These are phyloP conservation scores for Anthophora plumipes DNA, from an alignment of 2,888 invertebrate genomes.

Conservation along the genomic window DNA sequence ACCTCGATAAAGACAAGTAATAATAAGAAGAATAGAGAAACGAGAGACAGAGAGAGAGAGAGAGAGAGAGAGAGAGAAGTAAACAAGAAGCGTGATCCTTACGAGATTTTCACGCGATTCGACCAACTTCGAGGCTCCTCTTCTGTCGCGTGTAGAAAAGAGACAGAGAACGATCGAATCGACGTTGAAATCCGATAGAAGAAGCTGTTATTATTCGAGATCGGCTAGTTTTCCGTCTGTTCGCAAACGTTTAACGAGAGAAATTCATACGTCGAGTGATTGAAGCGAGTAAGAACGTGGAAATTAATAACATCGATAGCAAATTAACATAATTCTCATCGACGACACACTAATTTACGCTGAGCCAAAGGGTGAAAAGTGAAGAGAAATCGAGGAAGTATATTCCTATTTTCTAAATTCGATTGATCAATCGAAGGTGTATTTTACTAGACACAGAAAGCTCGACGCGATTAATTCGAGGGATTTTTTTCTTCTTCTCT, in stretches of 20 bases:
- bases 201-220: neutral
- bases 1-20: neutral
- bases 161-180: neutral
- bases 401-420: too few relatives aligned
- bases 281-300: neutral
- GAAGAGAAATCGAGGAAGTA: neutral
- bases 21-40: too few relatives aligned
- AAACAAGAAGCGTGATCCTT: too few relatives aligned
- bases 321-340: neutral
- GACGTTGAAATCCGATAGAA: neutral
- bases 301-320: neutral
- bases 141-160: constrained; percentile 24
- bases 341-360: neutral
- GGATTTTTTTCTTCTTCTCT: too few relatives aligned
- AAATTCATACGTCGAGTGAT: neutral
- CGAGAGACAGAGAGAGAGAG: too few relatives aligned
- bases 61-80: too few relatives aligned
- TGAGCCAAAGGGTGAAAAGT: neutral
- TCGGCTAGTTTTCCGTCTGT: neutral
- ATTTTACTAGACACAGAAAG: too few relatives aligned
- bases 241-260: neutral
- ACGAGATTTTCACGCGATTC: constrained; percentile 55
- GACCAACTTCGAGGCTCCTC: constrained; percentile 21
- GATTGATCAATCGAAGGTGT: too few relatives aligned
- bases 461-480: too few relatives aligned